Evolutionary conservation across 2,797 vertebrate genomes (phyloP).

Genomic region (Cyclopterus lumpus): DNA sequence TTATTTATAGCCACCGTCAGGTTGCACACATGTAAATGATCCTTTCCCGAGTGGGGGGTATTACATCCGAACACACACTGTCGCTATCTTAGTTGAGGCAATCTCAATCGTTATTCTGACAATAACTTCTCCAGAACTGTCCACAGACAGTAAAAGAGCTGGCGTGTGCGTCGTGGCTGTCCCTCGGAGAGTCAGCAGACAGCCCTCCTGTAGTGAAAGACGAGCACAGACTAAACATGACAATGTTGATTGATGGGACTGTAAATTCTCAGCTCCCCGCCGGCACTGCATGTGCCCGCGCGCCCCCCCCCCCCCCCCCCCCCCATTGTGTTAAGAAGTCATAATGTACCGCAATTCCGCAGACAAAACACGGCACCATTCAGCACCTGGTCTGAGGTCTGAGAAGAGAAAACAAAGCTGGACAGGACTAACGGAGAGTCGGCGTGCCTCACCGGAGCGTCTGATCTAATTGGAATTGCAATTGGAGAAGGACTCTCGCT

Average conservation of each 20-base stretch:
- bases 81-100: constrained; percentile 7
- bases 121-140: constrained; percentile 20
- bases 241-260: constrained; percentile 63
- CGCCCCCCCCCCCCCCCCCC: too few species aligned
- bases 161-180: not conserved
- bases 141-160: not conserved
- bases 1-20: constrained; percentile 43
- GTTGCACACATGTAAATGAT: constrained; percentile 37
- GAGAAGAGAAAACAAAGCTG: constrained; percentile 30
- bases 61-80: constrained; percentile 30
- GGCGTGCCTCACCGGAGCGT: constrained; percentile 53
- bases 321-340: constrained; percentile 31
- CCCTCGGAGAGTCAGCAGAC: constrained; percentile 43
- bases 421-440: constrained; percentile 28
- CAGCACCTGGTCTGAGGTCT: constrained; percentile 53
- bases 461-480: constrained; percentile 65
- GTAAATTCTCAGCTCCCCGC: constrained; percentile 48
- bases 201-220: constrained; percentile 50
- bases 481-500: constrained; percentile 49
- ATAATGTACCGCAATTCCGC: constrained; percentile 40
- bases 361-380: constrained; percentile 57
- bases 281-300: constrained; percentile 16
- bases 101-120: constrained; percentile 34
- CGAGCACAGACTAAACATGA: constrained; percentile 65
- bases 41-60: not conserved